phyloP scores from a whole-genome alignment of 2,888 invertebrate genomes.

The Diarsia brunnea region DNA sequence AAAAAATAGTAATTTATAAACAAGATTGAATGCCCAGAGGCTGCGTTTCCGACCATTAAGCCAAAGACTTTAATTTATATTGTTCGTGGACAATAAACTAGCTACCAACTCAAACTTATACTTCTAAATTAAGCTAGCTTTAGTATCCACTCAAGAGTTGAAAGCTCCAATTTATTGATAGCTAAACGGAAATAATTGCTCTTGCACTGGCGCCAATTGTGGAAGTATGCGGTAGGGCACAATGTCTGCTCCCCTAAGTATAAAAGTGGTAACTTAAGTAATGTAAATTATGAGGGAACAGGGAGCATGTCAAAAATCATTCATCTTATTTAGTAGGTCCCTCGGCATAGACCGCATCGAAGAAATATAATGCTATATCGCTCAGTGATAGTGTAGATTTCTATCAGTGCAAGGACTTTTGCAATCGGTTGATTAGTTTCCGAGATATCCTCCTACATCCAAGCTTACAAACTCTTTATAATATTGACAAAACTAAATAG shows the following conservation, averaged over 20 bases:
- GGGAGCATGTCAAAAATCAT: no score
- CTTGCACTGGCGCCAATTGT: constrained; percentile 25
- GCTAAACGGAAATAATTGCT: constrained; percentile 22
- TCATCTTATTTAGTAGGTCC: no score
- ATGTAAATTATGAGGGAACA: background rate
- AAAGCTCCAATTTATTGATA: constrained; percentile 43
- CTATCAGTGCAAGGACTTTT: no score
- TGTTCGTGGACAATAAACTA: background rate
- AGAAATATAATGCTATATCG: no score
- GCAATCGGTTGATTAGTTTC: no score
- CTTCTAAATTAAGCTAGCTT: constrained; percentile 25
- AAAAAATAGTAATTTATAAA: background rate
- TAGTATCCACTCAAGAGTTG: constrained; percentile 21
- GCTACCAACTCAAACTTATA: background rate
- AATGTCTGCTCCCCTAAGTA: constrained; percentile 1
- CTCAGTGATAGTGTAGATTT: no score
- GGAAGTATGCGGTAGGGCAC: constrained; percentile 20
- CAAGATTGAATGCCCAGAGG: background rate
- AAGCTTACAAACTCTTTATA: no score
- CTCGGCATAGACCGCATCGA: no score
- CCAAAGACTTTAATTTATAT: background rate
- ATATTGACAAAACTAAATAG: no score
- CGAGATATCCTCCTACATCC: no score
- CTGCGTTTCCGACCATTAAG: background rate
- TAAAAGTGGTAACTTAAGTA: background rate